Percentiles rank a stretch among this genome's conserved stretches.
Evolutionary conservation across 2,113 vertebrate genomes (phyloP).

Genomic region (Callionymus lyra): DNA sequence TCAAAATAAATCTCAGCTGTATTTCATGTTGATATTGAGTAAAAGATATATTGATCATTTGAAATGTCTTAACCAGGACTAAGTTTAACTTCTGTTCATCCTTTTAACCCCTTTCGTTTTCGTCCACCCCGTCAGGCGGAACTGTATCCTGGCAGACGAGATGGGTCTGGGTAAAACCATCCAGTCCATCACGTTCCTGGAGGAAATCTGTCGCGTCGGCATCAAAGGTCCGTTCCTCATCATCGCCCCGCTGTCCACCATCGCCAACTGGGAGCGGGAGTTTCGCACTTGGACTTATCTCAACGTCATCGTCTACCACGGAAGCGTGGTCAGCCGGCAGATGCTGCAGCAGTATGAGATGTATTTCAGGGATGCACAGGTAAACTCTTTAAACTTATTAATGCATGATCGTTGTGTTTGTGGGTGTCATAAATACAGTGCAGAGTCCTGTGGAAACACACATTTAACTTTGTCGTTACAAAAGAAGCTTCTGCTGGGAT

Average conservation of each 20-base stretch:
- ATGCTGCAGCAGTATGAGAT: conserved; percentile 99
- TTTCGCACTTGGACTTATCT: conserved; percentile 92
- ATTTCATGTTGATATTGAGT: no score
- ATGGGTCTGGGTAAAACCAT: conserved; percentile 99
- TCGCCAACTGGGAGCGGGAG: conserved; percentile 96
- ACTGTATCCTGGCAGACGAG: conserved; percentile 98
- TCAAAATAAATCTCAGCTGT: no score
- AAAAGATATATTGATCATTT: no score
- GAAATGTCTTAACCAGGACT: not conserved
- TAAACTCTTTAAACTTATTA: conserved; percentile 47
- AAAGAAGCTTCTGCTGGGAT: no score
- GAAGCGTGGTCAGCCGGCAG: conserved; percentile 92
- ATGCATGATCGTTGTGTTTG: conserved; percentile 3
- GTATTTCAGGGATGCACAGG: conserved; percentile 96
- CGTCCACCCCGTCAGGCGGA: conserved; percentile 69
- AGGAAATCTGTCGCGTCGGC: conserved; percentile 82
- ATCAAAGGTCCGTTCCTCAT: conserved; percentile 91
- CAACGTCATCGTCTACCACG: conserved; percentile 95
- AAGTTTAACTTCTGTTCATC: no score
- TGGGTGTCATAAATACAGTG: no score
- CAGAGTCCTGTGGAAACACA: no score
- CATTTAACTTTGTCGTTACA: no score
- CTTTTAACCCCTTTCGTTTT: not conserved
- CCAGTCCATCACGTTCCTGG: conserved; percentile 95
- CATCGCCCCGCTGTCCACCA: conserved; percentile 96